A percentile compares a stretch with the other conserved stretches of the same genome.
These are phyloP conservation scores for Stichodactyla mertensii DNA, from an alignment of 64 coral and sea anemone genomes.

Conservation along the genomic window DNA sequence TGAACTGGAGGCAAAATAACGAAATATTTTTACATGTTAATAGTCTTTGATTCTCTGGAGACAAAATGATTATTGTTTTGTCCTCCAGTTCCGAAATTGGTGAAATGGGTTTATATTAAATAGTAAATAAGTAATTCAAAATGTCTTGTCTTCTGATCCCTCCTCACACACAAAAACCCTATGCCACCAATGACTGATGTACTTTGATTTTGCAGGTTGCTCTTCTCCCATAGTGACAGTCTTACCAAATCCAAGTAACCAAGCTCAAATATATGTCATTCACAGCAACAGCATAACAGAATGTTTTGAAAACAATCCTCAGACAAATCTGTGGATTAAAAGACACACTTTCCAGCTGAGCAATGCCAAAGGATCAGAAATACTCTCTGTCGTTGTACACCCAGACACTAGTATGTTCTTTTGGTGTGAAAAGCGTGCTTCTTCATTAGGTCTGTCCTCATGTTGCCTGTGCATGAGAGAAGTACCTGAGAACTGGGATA, in stretches of 20 bases:
- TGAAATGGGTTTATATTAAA: no score
- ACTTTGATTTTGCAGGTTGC: conserved; percentile 21
- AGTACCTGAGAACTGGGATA: conserved; percentile 43
- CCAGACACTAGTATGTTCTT: conserved; percentile 48
- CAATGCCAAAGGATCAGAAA: conserved; percentile 68
- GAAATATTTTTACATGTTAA: no score
- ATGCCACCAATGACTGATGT: neutral
- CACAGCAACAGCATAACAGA: conserved; percentile 64
- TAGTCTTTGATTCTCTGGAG: no score
- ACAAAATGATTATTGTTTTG: no score
- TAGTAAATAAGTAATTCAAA: no score
- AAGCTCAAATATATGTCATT: conserved; percentile 43
- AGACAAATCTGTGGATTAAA: conserved; percentile 52
- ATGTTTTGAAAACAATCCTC: conserved; percentile 42
- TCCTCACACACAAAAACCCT: no score
- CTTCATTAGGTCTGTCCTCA: conserved; percentile 37
- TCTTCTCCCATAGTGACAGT: conserved; percentile 43
- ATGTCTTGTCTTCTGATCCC: no score
- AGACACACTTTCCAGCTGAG: conserved; percentile 68
- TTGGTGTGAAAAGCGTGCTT: conserved; percentile 80
- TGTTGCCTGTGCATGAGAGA: conserved; percentile 83
- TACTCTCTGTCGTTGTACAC: conserved; percentile 53
- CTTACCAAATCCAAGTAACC: conserved; percentile 37
- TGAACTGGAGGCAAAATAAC: no score
- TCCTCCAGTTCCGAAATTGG: no score